These are phyloP conservation scores for Etheostoma cragini DNA, from an alignment of 2,113 vertebrate genomes.

Conservation along the genomic window DNA sequence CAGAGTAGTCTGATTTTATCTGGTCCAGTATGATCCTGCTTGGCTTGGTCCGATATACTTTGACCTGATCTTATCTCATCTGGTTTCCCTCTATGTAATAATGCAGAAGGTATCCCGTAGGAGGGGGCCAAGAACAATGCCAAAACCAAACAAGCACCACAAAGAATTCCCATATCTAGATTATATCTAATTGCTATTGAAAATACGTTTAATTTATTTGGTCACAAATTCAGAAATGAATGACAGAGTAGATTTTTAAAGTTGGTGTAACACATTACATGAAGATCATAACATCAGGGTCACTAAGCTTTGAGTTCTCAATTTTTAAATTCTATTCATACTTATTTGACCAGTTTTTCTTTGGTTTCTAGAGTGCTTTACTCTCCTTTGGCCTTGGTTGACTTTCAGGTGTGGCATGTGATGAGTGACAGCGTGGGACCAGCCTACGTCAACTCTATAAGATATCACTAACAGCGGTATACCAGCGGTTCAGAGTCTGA, in stretches of 20 bases:
- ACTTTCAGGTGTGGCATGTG: conserved; percentile 31
- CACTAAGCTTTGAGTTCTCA: neutral
- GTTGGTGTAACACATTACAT: neutral
- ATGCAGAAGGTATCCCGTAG: neutral
- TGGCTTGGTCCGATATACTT: conserved; percentile 12
- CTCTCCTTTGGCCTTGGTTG: neutral
- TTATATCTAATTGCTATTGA: neutral
- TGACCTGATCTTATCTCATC: conserved; percentile 30
- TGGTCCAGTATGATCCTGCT: conserved; percentile 3
- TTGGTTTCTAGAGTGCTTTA: neutral
- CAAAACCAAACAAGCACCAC: conserved; percentile 1
- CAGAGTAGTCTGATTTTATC: neutral
- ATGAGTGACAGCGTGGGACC: conserved; percentile 14
- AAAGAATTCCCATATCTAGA: neutral
- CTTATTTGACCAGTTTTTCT: neutral
- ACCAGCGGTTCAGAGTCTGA: conserved; percentile 23
- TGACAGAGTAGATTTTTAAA: neutral
- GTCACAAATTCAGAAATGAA: neutral
- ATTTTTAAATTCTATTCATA: neutral
- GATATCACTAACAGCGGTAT: conserved; percentile 41
- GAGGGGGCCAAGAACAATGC: neutral
- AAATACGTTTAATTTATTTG: neutral
- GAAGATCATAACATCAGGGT: neutral
- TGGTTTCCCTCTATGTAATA: neutral
- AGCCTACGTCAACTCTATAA: conserved; percentile 20